Base-by-base conservation (phyloP, 1,140 invertebrate species). In the Drosophila bifasciata region DNA sequence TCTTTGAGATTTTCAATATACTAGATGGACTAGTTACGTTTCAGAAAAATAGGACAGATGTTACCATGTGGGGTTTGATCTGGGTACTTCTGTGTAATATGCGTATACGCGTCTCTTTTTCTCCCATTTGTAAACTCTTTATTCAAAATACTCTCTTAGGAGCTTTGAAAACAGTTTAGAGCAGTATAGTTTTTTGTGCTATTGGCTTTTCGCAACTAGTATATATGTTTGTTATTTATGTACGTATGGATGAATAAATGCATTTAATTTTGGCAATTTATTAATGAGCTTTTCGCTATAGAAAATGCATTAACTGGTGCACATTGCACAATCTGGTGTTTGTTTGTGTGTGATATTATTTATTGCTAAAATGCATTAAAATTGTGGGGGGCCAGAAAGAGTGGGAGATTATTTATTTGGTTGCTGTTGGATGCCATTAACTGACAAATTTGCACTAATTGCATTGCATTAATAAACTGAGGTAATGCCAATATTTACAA, bases 381-480 rank as follows among this genome's bases (percentile, higher is more conserved):
- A 71, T 64, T 67, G 78, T 7, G 49, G 15, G 46, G 15, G 57
- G 3, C 39, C 5, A n/a, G 6, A 21, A 7, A 19, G 21, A 32
- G 7, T 28, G 43, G 11, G 45, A 58, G 73, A 76, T 83, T 86
- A 86, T 86, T 86, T 86, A 86, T 86, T 85, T 80, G 63, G 62
- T 41, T 68, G 79, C 73, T 79, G 75, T 59, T 71, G 70, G 57
- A 68, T 59, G 81, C 74, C 81, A 86, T 86, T 88, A 88, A 86
- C 81, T 88, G 81, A 88, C 81, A 86, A 86, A 86, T 86, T 86
- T 68, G 77, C 57, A 76, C 81, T 85, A 85, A 85, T 85, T 85
- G 81, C 83, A 74, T 88, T 85, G 63, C 83, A 79, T 85, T 85
- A 85, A 85, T 85, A 85, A 85, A 86, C 77, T 85, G 50, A 59